Evolutionary conservation across 1,140 invertebrate genomes (phyloP), one percentile per base, ranked within the genome.

Genomic region (Formica exsecta): DNA sequence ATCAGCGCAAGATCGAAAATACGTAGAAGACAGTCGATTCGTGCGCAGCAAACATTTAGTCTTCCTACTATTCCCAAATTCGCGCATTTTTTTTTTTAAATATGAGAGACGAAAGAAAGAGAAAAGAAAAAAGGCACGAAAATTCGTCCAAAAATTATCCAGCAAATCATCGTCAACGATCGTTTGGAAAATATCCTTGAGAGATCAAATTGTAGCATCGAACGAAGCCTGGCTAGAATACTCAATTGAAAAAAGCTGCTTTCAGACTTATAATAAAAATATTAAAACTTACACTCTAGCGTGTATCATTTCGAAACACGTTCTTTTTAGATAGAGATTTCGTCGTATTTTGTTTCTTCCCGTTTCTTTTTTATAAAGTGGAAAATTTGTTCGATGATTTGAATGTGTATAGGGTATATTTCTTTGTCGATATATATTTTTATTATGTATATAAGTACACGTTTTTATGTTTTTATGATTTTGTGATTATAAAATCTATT

Each of bases 261-360:
- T 92, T 91, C 87, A 90, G 89, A 91, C 90, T 92, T 92, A 89
- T 92, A 91, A 92, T 92, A 91, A 92, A 92, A 90, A 91, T 32
- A 83, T 83, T 81, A 81, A 88, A 88, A 90, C 59, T 81, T 59
- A 68, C 32, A 32, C n/a, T 48, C 38, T 8, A 9, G 11, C 22
- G 68, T 81, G 3, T 61, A 29, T 81, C 22, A 59, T 73, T 81
- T 73, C 22, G 13, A n/a, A 71, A 80, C 51, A 57, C 25, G 29
- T 70, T 70, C 4, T 25, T 54, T 25, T 51, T 19, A 29, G 61
- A 32, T 57, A 13, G 54, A 3, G 13, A 7, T 29, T 25, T 22
- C 0, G 22, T 22, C 22, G 22, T 22, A 22, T 22, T 22, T 22
- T 51, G 0, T 54, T 32, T 57, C n/a, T 36, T 36, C 29, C 57